These are phyloP conservation scores for Erythrocercus mccallii DNA, from an alignment of 2,113 vertebrate species.

Conservation along the genomic window DNA sequence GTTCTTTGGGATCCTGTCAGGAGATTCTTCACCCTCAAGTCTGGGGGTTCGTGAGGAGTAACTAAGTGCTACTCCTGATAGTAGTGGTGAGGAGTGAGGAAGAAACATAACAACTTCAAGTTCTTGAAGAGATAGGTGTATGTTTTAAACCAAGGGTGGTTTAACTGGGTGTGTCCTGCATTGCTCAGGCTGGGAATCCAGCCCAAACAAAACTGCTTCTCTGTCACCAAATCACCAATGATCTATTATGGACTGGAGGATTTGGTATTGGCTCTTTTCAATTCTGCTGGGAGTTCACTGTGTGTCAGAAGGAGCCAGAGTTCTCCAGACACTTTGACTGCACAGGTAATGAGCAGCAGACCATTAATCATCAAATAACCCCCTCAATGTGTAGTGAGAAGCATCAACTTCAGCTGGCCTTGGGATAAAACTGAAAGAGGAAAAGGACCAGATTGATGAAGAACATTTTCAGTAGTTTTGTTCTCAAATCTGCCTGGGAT, in stretches of 20 bases:
- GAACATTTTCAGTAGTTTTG: not conserved
- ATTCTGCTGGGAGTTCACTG: slow-evolving; percentile 28
- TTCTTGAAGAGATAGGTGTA: not conserved
- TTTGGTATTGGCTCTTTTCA: not conserved
- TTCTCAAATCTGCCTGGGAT: not conserved
- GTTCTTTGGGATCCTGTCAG: not conserved
- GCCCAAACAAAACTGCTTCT: not conserved
- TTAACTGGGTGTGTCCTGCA: not conserved
- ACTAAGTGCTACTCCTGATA: not conserved
- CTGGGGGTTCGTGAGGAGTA: not conserved
- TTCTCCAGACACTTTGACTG: slow-evolving; percentile 60
- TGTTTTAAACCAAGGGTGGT: not conserved
- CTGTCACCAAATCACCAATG: not conserved
- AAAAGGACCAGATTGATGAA: not conserved
- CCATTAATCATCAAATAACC: slow-evolving; percentile 68
- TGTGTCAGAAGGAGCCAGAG: slow-evolving; percentile 31
- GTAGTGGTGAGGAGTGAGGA: not conserved
- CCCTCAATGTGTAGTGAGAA: slow-evolving; percentile 67
- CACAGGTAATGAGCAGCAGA: slow-evolving; percentile 72
- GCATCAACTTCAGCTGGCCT: slow-evolving; percentile 27
- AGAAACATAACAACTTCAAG: fast-evolving
- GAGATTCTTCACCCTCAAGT: not conserved
- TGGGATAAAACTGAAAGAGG: not conserved
- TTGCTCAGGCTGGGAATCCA: not conserved
- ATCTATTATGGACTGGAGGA: not conserved